Evolutionary conservation across 2,888 invertebrate genomes (phyloP), one percentile per base, ranked within the genome.

Genomic region (Fragum sueziense): DNA sequence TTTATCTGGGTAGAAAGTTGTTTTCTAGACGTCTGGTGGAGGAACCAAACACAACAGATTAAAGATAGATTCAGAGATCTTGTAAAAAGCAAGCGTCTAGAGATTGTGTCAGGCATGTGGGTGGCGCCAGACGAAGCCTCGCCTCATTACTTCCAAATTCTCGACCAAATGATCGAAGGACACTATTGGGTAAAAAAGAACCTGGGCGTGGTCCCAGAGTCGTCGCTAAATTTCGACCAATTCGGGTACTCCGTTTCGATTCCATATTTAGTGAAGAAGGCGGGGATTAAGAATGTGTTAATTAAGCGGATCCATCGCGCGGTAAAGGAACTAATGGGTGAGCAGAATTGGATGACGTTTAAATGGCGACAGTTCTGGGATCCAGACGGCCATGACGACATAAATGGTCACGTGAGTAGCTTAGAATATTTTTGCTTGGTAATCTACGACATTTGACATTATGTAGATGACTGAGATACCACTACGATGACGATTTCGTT

Each of bases 311-410:
- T 91, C 17, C 89, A 91, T 80, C 95, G 97, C 96, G 96, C 2
- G 94, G 98, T 98, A 96, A 99, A 99, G 96, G 77, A 88, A 9
- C 76, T 88, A 41, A 95, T 99, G 85, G 97, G 97, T 0, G 95
- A 96, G 86, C 95, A 96, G 85, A 97, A 97, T 90, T 88, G 90
- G 85, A 96, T 98, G 25, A 97, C 98, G 90, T 99, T 99, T 92
- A 93, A 96, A 75, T 99, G 99, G 98, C 94, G 96, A 1, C 97
- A 98, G 41, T 96, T 96, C 34, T 99, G 93, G 87, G 93, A 93
- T 79, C 54, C 79, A 25, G 67, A 84, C 17, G 88, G 87, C 0
- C 65, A 94, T 6, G 84, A 90, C 6, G 94, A 95, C 84, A 94
- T 98, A 78, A 94, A 98, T n/a, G 59, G 59, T 37, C 71, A 71